Base-by-base conservation (phyloP, 2,888 invertebrate species). In the Pollenia amentaria region DNA sequence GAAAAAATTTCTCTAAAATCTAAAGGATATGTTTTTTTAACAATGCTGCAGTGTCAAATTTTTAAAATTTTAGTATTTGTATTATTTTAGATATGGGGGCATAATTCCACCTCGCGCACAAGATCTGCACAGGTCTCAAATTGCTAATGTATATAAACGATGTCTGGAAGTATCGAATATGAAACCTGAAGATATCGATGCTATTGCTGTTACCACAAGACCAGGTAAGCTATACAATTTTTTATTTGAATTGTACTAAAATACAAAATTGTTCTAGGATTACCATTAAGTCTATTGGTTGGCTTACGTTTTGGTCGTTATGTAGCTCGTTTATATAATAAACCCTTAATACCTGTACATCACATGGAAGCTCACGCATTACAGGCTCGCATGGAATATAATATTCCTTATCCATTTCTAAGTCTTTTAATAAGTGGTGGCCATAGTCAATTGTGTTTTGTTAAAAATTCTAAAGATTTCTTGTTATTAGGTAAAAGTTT, bases 341-440 rank as follows among this genome's bases (percentile, higher is more conserved):
- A 97, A 92, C 98, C 98, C 0, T 94, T 99, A 88, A 97, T 99
- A 91, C 98, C 99, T 0, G 96, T 99, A 84, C 99, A 99, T 94
- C 99, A 99, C 90, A 99, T 99, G 99, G 97, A 99, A 94, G 99
- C 99, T 1, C 99, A 99, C 94, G 98, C 99, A 6, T 94, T 99
- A 81, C 97, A 97, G 18, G 96, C 96, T 29, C 95, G 99, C 91
- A 96, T 99, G 95, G 94, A 95, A 18, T 92, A 95, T 81, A 93
- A 95, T 89, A 91, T 95, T 88, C 94, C 96, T 80, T 99, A 97
- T 94, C 99, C 99, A 38, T 99, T 96, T 93, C 93, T 99, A 83
- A 97, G 97, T 60, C 94, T 99, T 38, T 94, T 99, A 38, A 96
- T 98, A 89, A 99, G 99, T 90, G 99, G 99, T 62, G 99, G 99